Percentiles rank a stretch among this genome's conserved stretches.
Conservation (phyloP, 2,113 vertebrate species). For the Notothenia coriiceps region DNA sequence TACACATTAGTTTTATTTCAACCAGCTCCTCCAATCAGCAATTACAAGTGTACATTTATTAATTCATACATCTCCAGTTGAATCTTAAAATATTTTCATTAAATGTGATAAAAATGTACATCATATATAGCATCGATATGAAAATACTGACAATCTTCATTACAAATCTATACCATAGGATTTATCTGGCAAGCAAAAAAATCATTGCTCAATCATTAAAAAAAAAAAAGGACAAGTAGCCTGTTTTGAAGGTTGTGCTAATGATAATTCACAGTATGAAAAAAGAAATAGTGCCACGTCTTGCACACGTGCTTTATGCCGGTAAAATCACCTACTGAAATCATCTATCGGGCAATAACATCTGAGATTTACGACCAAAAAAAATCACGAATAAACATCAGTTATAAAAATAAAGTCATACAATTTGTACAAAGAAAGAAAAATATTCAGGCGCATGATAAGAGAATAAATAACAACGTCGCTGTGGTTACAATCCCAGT, state of each 20-base stretch:
- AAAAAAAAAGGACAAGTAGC: constrained; percentile 46
- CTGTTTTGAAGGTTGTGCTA: constrained; percentile 60
- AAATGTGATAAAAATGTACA: constrained; percentile 83
- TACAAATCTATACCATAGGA: constrained; percentile 86
- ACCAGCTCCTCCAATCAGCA: constrained; percentile 77
- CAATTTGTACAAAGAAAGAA: constrained; percentile 58
- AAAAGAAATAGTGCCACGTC: constrained; percentile 52
- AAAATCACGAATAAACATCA: constrained; percentile 49
- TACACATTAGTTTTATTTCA: constrained; percentile 85
- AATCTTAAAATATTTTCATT: constrained; percentile 79
- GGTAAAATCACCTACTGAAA: constrained; percentile 48
- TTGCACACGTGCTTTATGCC: constrained; percentile 26
- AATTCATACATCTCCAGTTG: constrained; percentile 71
- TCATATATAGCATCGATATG: constrained; percentile 79
- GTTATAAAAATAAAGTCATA: constrained; percentile 66
- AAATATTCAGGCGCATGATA: constrained; percentile 68
- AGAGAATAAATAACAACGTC: constrained; percentile 82
- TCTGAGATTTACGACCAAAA: constrained; percentile 55
- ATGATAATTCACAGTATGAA: constrained; percentile 84
- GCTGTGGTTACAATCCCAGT: constrained; percentile 79
- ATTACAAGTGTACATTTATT: constrained; percentile 76
- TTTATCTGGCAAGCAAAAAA: constrained; percentile 82
- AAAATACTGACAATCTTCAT: constrained; percentile 88
- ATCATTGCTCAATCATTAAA: constrained; percentile 75
- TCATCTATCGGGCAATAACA: constrained; percentile 47